Evolutionary conservation across 2,888 invertebrate species (phyloP), one percentile per base, ranked within the genome.

Genomic region (Ochlodes sylvanus): DNA sequence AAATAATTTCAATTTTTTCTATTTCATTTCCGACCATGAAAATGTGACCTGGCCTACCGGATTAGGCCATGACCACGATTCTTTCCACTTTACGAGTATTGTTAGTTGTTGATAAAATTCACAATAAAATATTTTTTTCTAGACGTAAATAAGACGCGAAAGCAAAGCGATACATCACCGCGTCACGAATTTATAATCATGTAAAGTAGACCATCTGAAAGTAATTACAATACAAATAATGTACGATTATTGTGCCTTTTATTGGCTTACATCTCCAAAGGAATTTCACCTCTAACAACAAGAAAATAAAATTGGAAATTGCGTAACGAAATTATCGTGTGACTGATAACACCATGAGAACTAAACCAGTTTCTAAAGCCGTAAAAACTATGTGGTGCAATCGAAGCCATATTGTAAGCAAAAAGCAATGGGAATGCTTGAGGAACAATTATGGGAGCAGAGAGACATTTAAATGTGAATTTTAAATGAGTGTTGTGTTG

Each of bases 321-420:
- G 19, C 42, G 7, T 38, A 19, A 17, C 21, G 21, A 19, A 21
- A 41, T 1, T 32, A 44, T 27, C 41, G 21, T 17, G 41, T 54
- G 27, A 52, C 34, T 54, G 60, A 60, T 66, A 65, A 60, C 54
- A 73, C 69, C 71, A 73, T 77, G 77, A 62, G 77, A 76, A 77
- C 72, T 73, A 69, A 72, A 70, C 72, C 71, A 75, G 74, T 77
- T 76, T 78, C 75, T 75, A 72, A 54, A 55, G 42, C 34, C 55
- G 57, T 54, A 71, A 73, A 68, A 74, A 73, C 72, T 63, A 56
- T 67, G 62, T 70, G 69, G 47, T 67, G 70, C 74, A 73, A 72
- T 74, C 74, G 70, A 71, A 72, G 60, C 19, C 19, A n/a, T 69
- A 65, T 65, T 68, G 75, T 52, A 52, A 70, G 57, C 64, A 71